Evolutionary conservation across 1,140 invertebrate species (phyloP).

Genomic region (Paracyclopina nana): DNA sequence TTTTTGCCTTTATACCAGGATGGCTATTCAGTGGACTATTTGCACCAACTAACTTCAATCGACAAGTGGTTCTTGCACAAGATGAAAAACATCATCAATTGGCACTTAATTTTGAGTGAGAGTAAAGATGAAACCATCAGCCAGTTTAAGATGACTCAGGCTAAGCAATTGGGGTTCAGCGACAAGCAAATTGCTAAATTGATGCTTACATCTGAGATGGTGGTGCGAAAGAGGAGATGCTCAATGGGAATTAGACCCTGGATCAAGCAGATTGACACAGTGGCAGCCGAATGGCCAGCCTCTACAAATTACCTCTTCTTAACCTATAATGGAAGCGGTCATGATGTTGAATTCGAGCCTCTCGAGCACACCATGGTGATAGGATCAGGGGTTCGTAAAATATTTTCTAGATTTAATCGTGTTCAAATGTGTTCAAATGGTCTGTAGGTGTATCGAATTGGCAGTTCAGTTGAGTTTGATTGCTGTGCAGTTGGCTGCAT

Average conservation of each 20-base stretch:
- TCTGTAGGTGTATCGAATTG: slow-evolving; percentile 98
- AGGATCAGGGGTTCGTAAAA: slow-evolving; percentile 82
- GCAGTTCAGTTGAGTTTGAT: slow-evolving; percentile 97
- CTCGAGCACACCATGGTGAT: slow-evolving; percentile 25
- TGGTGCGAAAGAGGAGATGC: slow-evolving; percentile 31
- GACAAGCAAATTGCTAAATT: slow-evolving; percentile 84
- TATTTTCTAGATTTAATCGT: no score
- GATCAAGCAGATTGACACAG: slow-evolving; percentile 97
- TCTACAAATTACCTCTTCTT: slow-evolving; percentile 93
- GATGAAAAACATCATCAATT: slow-evolving; percentile 74
- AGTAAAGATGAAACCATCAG: slow-evolving; percentile 35
- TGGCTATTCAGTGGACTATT: slow-evolving; percentile 53
- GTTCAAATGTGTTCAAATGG: no score
- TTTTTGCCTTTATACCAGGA: no score
- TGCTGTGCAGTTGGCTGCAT: slow-evolving; percentile 97
- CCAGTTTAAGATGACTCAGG: slow-evolving; percentile 42
- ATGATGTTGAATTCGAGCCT: slow-evolving; percentile 58
- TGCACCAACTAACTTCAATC: slow-evolving; percentile 87
- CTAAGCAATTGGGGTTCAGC: slow-evolving; percentile 88
- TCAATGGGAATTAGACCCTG: slow-evolving; percentile 44
- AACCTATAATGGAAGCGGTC: slow-evolving; percentile 72
- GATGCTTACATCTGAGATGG: slow-evolving; percentile 65
- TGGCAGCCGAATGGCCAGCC: slow-evolving; percentile 97
- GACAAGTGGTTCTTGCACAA: slow-evolving; percentile 92
- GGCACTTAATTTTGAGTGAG: slow-evolving; percentile 39